Evolutionary conservation across 1,140 invertebrate genomes (phyloP).

Genomic region (Calliphora vicina): DNA sequence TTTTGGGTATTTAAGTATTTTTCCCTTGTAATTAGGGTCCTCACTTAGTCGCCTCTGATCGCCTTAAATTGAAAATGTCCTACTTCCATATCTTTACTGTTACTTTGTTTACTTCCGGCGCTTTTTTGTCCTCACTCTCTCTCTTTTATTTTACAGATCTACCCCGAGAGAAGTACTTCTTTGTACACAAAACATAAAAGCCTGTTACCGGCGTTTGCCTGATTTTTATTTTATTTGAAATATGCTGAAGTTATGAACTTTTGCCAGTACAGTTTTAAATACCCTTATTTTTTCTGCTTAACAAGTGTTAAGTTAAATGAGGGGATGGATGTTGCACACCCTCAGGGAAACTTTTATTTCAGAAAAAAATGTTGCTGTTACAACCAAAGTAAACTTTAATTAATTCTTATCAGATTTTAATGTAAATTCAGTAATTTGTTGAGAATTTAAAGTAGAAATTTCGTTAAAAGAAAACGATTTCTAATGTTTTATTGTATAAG

Average conservation of each 20-base stretch:
- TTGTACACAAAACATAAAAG: not conserved
- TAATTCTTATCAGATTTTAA: no score
- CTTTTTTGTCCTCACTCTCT: not conserved
- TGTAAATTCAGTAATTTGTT: no score
- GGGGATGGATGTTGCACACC: not conserved
- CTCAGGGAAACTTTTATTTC: not conserved
- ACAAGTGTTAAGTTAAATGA: not conserved
- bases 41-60: no score
- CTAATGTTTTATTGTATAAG: no score
- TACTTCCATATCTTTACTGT: not conserved
- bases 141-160: not conserved
- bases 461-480: no score
- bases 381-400: no score
- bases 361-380: no score
- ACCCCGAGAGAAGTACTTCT: not conserved
- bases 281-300: not conserved
- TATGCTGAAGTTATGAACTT: not conserved
- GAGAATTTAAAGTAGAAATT: no score
- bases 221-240: not conserved
- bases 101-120: constrained; percentile 8
- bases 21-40: no score
- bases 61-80: no score
- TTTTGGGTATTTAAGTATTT: no score
- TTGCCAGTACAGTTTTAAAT: not conserved
- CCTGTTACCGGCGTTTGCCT: not conserved